phyloP scores from a whole-genome alignment of 2,888 invertebrate species.

The Sarcophaga caerulescens region DNA sequence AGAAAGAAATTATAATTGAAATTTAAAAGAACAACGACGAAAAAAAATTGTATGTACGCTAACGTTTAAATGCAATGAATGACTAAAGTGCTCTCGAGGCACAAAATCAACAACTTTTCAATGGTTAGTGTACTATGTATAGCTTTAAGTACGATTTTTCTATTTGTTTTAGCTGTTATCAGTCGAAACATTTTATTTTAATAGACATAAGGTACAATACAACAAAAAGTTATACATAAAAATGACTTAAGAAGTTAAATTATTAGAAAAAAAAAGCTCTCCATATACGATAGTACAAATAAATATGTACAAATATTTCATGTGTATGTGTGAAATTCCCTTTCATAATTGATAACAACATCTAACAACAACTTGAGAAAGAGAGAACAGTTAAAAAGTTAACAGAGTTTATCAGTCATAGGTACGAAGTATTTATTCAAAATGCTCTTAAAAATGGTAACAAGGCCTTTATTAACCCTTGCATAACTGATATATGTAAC shows the following conservation, averaged over 20 bases:
- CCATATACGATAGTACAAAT: too few relatives aligned
- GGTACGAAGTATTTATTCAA: too few relatives aligned
- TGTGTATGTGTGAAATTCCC: too few relatives aligned
- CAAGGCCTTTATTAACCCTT: neutral
- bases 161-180: conserved; percentile 48
- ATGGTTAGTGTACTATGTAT: conserved; percentile 22
- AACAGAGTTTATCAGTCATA: too few relatives aligned
- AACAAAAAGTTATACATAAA: conserved; percentile 2
- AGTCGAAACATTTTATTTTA: conserved; percentile 32
- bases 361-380: too few relatives aligned
- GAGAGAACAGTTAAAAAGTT: too few relatives aligned
- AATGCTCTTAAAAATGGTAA: too few relatives aligned
- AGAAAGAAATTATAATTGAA: neutral
- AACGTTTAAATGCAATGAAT: conserved; percentile 49
- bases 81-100: conserved; percentile 59
- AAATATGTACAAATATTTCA: too few relatives aligned
- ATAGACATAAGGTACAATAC: neutral
- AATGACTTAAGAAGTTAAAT: neutral
- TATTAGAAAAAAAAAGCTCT: too few relatives aligned
- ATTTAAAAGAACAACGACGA: neutral
- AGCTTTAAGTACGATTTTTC: conserved; percentile 13
- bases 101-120: conserved; percentile 23
- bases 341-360: too few relatives aligned
- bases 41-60: conserved; percentile 41
- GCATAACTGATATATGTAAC: conserved; percentile 45